Percentiles rank a stretch among this genome's conserved stretches.
phyloP scores from a whole-genome alignment of 1,140 invertebrate species.

The Monomorium pharaonis region DNA sequence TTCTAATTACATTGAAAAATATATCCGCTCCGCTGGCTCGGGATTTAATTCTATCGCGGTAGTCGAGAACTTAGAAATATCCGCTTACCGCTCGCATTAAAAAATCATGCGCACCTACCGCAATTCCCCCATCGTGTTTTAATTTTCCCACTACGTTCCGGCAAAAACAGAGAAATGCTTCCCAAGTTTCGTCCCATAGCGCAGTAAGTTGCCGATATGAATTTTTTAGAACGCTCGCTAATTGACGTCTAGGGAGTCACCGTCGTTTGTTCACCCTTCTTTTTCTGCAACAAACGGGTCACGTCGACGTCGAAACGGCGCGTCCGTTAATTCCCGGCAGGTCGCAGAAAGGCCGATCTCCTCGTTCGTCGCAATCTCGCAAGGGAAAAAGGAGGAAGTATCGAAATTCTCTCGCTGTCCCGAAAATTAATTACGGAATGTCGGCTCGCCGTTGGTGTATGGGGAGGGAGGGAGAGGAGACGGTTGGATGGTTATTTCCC shows the following conservation, averaged over 20 bases:
- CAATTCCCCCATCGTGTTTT: not conserved
- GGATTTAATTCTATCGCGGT: not conserved
- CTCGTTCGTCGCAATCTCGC: slow-evolving; percentile 13
- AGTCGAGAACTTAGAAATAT: not conserved
- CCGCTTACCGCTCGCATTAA: not conserved
- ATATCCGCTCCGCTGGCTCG: too few species aligned
- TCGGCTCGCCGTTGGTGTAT: not conserved
- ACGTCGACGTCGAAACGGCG: slow-evolving; percentile 2
- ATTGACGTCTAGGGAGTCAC: slow-evolving; percentile 66
- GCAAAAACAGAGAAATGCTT: not conserved
- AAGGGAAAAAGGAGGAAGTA: slow-evolving; percentile 53
- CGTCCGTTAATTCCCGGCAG: slow-evolving; percentile 66
- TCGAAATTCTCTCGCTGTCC: slow-evolving; percentile 54
- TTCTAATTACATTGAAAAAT: not conserved
- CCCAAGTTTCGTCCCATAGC: slow-evolving; percentile 33
- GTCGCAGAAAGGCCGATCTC: slow-evolving; percentile 12
- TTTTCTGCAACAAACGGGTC: slow-evolving; percentile 60
- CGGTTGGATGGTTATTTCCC: slow-evolving; percentile 45
- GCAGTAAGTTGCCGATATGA: slow-evolving; percentile 39
- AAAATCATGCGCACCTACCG: not conserved
- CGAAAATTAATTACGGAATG: slow-evolving; percentile 67
- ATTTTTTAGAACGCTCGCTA: slow-evolving; percentile 62
- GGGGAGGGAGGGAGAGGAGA: not conserved
- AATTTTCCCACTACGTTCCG: not conserved
- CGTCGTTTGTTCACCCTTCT: slow-evolving; percentile 60